A percentile compares a stretch with the other conserved stretches of the same genome.
Evolutionary conservation across 2,797 vertebrate species (phyloP).

Genomic region (Microctenopoma lineatum): DNA sequence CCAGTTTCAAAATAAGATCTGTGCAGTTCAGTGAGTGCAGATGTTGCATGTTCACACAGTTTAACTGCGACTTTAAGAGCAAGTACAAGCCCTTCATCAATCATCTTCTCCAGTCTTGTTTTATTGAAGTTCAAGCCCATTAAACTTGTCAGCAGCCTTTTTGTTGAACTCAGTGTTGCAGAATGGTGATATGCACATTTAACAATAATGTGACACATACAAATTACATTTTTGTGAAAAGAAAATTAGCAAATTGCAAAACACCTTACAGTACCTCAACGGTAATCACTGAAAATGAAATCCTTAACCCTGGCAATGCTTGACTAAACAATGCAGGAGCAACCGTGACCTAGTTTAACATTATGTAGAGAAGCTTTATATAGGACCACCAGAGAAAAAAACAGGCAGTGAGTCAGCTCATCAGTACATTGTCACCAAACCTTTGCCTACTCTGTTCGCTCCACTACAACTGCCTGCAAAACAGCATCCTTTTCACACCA

Average conservation of each 20-base stretch:
- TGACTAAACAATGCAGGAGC: slow-evolving; percentile 16
- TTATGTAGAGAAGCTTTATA: slow-evolving; percentile 18
- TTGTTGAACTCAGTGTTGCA: background rate
- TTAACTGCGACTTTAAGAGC: slow-evolving; percentile 3
- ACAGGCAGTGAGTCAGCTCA: slow-evolving; percentile 44
- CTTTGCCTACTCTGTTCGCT: slow-evolving; percentile 50
- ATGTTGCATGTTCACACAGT: background rate
- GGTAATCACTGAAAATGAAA: slow-evolving; percentile 17
- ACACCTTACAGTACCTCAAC: background rate
- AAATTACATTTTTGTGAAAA: background rate
- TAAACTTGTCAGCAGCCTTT: background rate
- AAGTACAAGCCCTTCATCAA: background rate
- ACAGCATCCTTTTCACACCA: slow-evolving; percentile 54
- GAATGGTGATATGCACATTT: background rate
- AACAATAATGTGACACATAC: slow-evolving; percentile 2
- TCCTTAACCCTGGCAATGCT: slow-evolving; percentile 29
- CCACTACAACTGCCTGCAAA: slow-evolving; percentile 48
- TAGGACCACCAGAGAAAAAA: slow-evolving; percentile 5
- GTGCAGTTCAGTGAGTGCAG: background rate
- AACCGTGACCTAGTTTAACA: slow-evolving; percentile 36
- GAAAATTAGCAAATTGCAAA: background rate
- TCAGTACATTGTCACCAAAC: slow-evolving; percentile 59
- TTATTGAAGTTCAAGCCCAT: slow-evolving; percentile 1
- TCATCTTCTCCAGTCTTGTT: background rate
- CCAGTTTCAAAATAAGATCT: background rate